Evolutionary conservation across 2,888 invertebrate species (phyloP).

Genomic region (Electrophaes corylata): DNA sequence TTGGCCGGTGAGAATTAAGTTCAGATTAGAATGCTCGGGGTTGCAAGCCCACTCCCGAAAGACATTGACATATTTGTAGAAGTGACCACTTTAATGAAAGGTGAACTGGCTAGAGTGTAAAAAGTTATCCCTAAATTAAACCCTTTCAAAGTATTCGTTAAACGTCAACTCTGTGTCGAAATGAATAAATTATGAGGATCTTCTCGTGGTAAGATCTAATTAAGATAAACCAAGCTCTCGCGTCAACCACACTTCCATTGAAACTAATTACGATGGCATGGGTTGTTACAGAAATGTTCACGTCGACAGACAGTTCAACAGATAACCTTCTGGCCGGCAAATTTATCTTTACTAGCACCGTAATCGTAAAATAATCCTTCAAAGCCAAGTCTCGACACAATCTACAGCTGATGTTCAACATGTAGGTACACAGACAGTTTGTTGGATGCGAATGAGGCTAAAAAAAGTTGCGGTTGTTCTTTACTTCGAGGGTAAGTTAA

Average conservation of each 20-base stretch:
- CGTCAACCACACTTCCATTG: conserved; percentile 21
- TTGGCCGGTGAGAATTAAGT: not conserved
- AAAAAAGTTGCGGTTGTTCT: conserved; percentile 27
- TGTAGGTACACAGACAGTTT: conserved; percentile 23
- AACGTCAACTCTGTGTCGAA: not conserved
- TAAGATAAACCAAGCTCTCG: conserved; percentile 15
- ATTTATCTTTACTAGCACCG: conserved; percentile 11
- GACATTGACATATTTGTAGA: not conserved
- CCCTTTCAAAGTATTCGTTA: not conserved
- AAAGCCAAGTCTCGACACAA: conserved; percentile 1
- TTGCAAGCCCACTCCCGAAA: not conserved
- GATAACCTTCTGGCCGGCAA: conserved; percentile 25
- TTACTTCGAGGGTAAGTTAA: conserved; percentile 32
- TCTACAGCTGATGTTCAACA: conserved; percentile 2
- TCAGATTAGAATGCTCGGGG: not conserved
- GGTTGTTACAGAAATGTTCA: conserved; percentile 27
- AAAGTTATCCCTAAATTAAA: not conserved
- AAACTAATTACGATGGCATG: conserved; percentile 35
- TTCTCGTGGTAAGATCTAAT: conserved; percentile 9
- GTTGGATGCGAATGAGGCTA: conserved; percentile 3
- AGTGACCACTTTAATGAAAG: not conserved
- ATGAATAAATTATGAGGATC: conserved; percentile 15
- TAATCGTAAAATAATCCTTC: conserved; percentile 9
- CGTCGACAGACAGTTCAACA: conserved; percentile 31
- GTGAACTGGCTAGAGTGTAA: not conserved